phyloP scores from a whole-genome alignment of 2,888 invertebrate species.

The Bhutanitis thaidina region DNA sequence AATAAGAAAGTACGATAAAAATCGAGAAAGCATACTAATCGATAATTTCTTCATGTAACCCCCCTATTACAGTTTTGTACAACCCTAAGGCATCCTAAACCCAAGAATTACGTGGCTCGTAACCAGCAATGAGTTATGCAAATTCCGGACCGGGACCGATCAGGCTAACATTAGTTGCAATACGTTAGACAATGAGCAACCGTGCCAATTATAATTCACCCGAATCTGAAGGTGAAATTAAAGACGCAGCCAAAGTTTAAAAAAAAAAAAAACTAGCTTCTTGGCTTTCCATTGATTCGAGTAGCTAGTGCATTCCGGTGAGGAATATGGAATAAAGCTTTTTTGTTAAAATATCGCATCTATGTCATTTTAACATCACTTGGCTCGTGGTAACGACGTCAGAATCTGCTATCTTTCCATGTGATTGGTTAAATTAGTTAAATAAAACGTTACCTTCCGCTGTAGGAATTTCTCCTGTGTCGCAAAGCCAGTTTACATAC shows the following conservation, averaged over 20 bases:
- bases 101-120: slow-evolving; percentile 55
- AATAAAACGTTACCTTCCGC: too few relatives aligned
- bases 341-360: too few relatives aligned
- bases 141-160: slow-evolving; percentile 53
- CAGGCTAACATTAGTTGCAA: slow-evolving; percentile 53
- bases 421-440: too few relatives aligned
- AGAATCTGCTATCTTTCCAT: too few relatives aligned
- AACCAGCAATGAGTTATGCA: slow-evolving; percentile 75
- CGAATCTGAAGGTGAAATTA: slow-evolving; percentile 29
- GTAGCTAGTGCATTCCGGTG: too few relatives aligned
- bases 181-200: slow-evolving; percentile 47
- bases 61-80: slow-evolving; percentile 29
- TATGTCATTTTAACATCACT: too few relatives aligned
- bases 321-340: too few relatives aligned
- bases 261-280: too few relatives aligned
- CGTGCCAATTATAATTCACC: slow-evolving; percentile 53
- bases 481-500: too few relatives aligned
- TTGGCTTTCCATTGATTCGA: too few relatives aligned
- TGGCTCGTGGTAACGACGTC: too few relatives aligned
- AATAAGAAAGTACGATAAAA: background rate
- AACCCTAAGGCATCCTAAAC: slow-evolving; percentile 32
- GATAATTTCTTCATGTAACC: slow-evolving; percentile 44
- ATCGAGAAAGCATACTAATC: slow-evolving; percentile 1
- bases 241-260: background rate
- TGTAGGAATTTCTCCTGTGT: too few relatives aligned